Evolutionary conservation across 2,797 vertebrate genomes (phyloP).

Genomic region (Eremophila alpestris): DNA sequence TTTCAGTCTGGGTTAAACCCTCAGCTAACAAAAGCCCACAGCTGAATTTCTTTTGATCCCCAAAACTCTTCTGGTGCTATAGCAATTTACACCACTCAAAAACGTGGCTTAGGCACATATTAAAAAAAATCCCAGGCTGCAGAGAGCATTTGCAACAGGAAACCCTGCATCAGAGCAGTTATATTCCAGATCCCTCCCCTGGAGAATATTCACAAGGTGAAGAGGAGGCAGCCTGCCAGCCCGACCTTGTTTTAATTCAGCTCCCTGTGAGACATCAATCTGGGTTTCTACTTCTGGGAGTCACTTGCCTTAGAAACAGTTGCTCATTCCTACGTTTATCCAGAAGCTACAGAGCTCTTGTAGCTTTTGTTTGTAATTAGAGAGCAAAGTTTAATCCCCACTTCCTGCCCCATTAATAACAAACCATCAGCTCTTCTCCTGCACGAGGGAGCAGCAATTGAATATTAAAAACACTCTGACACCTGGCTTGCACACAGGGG

Average conservation of each 20-base stretch:
- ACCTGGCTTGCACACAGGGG: not conserved
- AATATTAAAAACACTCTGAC: not conserved
- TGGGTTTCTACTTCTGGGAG: slow-evolving; percentile 21
- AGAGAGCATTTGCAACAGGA: slow-evolving; percentile 6
- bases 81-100: not conserved
- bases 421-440: not conserved
- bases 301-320: slow-evolving; percentile 14
- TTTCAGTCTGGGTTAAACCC: not conserved
- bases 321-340: slow-evolving; percentile 4
- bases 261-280: slow-evolving; percentile 8
- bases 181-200: not conserved
- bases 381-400: slow-evolving; percentile 46
- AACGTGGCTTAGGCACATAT: not conserved
- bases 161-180: not conserved
- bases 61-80: not conserved
- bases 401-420: slow-evolving; percentile 30
- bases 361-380: slow-evolving; percentile 36
- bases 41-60: not conserved
- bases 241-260: slow-evolving; percentile 15
- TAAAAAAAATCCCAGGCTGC: not conserved
- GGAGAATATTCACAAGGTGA: slow-evolving; percentile 47
- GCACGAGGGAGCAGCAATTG: not conserved
- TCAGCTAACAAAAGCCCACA: not conserved
- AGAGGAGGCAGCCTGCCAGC: slow-evolving; percentile 39
- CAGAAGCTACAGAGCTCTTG: slow-evolving; percentile 29